These are phyloP conservation scores for Nineta flava DNA, from an alignment of 2,888 invertebrate species.

Conservation along the genomic window DNA sequence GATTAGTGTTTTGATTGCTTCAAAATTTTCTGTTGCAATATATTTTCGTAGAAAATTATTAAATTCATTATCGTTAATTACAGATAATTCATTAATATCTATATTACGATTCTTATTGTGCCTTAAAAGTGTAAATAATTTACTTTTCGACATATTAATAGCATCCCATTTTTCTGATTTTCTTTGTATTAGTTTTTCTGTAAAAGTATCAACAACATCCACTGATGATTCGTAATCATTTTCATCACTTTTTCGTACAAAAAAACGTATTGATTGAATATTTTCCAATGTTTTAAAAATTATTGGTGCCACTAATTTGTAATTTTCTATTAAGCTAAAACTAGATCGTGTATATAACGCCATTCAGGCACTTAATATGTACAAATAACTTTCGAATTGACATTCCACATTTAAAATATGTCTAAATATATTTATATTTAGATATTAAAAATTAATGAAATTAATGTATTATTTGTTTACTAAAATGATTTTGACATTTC, in stretches of 20 bases:
- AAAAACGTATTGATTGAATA: not conserved
- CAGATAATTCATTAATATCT: not conserved
- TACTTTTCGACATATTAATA: not conserved
- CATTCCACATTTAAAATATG: no score
- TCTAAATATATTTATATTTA: no score
- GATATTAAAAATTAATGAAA: no score
- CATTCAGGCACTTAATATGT: no score
- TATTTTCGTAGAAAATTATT: not conserved
- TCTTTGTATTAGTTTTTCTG: not conserved
- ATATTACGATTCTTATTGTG: not conserved
- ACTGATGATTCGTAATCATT: not conserved
- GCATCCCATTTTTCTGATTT: slow-evolving; percentile 4
- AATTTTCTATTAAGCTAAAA: no score
- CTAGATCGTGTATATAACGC: no score
- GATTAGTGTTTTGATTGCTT: not conserved
- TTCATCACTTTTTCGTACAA: not conserved
- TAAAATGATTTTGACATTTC: no score
- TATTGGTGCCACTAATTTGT: not conserved
- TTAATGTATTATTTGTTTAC: no score
- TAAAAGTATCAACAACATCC: slow-evolving; percentile 2
- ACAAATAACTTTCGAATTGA: no score
- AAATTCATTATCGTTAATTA: not conserved
- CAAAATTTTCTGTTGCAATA: not conserved
- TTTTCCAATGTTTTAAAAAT: not conserved
- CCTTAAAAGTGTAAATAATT: not conserved